Conservation (phyloP, 2,888 invertebrate genomes). For the Drosophila niveifrons region DNA sequence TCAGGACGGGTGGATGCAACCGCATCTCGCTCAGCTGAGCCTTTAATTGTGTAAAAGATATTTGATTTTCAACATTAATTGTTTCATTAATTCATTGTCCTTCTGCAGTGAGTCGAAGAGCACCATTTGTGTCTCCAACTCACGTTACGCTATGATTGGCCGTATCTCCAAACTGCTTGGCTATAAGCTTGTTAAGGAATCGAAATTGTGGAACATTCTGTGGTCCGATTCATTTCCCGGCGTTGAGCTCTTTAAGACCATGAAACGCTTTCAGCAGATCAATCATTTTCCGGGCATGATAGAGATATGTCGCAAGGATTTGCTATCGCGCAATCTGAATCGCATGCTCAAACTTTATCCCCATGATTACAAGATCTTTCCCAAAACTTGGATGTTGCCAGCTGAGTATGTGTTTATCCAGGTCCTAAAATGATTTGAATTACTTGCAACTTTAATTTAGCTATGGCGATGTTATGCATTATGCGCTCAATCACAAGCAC, state of each 20-base stretch:
- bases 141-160: conserved; percentile 82
- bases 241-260: conserved; percentile 94
- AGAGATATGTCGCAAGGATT: conserved; percentile 95
- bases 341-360: conserved; percentile 95
- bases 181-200: conserved; percentile 88
- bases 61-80: not conserved
- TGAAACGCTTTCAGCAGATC: conserved; percentile 96
- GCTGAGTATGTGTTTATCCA: conserved; percentile 89
- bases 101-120: conserved; percentile 68
- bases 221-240: conserved; percentile 95
- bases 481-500: conserved; percentile 87
- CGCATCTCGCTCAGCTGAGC: not conserved
- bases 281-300: conserved; percentile 97
- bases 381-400: conserved; percentile 97
- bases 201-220: conserved; percentile 94
- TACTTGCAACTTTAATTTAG: conserved; percentile 72
- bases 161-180: conserved; percentile 83
- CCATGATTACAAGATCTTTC: conserved; percentile 96
- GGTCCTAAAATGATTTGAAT: not conserved
- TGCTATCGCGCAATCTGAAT: conserved; percentile 94
- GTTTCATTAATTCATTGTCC: not conserved
- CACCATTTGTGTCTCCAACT: conserved; percentile 82
- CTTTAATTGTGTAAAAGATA: not conserved
- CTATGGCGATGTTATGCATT: conserved; percentile 89
- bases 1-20: conserved; percentile 23